Base-by-base conservation (phyloP, 64 coral and sea anemone species). In the Orbicella faveolata region DNA sequence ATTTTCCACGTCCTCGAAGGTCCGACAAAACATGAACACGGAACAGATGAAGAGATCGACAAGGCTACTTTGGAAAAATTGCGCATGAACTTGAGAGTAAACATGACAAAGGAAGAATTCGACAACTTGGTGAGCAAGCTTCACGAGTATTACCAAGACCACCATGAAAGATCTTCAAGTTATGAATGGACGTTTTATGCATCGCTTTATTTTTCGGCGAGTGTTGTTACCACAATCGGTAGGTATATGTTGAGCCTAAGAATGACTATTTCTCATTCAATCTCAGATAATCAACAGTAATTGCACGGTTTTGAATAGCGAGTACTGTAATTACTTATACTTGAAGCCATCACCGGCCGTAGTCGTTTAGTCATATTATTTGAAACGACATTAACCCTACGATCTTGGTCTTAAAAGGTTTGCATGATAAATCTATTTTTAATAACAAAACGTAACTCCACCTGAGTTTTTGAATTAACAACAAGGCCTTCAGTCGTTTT, bases 201-300 rank as follows among this genome's bases (percentile, higher is more conserved):
- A 2, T 73, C 93, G 26, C 88, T 94, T 10, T 94, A 94, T 76
- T 94, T 94, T 48, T 94, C 93, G 12, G 80, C 93, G 11, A 94
- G 88, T 90, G 93, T 94, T 54, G 67, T 94, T 51, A 87, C 93
- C 2, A 94, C 93, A 34, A 94, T 90, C 64, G 93, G 93, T 94
- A 94, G 61, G 93, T 90, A 15, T 48, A 78, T 66, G 10, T 75
- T 63, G 1, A 41, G 1, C 55, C 13, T 13, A 12, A 59, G 2
- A 59, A 59, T 59, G 12, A 48, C 44, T 48, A 10, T 59, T 59
- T 15, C 15, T 16, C 12, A 1, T 59, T 14, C 30, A 30, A 30
- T 30, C 55, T 14, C 55, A 15, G 55, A 14, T 59, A 59, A 59
- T 59, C 55, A 10, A 15, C 55, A 59, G 15, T 59, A 16, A 59